Evolutionary conservation across 2,797 vertebrate genomes (phyloP).

Genomic region (Eleutherodactylus coqui): DNA sequence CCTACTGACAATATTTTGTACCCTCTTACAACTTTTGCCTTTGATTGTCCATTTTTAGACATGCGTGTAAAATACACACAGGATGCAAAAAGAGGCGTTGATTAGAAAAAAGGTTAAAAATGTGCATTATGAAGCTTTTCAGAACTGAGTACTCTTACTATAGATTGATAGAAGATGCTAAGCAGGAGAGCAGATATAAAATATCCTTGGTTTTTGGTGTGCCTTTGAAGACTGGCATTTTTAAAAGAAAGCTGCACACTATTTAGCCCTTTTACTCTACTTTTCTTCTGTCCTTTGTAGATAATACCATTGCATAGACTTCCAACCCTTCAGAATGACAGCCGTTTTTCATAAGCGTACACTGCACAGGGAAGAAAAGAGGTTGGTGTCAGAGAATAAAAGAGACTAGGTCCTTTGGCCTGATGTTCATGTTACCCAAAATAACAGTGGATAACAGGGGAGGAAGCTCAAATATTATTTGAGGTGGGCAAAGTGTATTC

Average conservation of each 20-base stretch:
- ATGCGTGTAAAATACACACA: background rate
- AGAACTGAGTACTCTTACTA: slow-evolving; percentile 14
- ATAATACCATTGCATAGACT: slow-evolving; percentile 69
- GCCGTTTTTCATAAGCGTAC: slow-evolving; percentile 69
- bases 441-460: slow-evolving; percentile 68
- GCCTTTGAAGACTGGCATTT: slow-evolving; percentile 64
- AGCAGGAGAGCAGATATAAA: slow-evolving; percentile 51
- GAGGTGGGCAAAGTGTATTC: slow-evolving; percentile 62
- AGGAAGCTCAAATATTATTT: slow-evolving; percentile 67
- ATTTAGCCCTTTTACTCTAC: slow-evolving; percentile 59
- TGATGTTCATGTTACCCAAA: slow-evolving; percentile 67
- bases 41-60: slow-evolving; percentile 29
- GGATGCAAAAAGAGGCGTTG: background rate
- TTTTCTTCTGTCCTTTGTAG: slow-evolving; percentile 65
- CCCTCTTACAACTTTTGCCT: slow-evolving; percentile 1
- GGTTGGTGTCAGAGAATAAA: slow-evolving; percentile 66
- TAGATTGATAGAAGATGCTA: slow-evolving; percentile 52
- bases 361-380: slow-evolving; percentile 68
- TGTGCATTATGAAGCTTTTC: slow-evolving; percentile 58
- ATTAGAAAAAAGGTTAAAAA: slow-evolving; percentile 69
- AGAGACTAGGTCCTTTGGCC: slow-evolving; percentile 67
- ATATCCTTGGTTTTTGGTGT: slow-evolving; percentile 54
- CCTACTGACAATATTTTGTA: slow-evolving; percentile 24
- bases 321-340: slow-evolving; percentile 70
- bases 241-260: slow-evolving; percentile 62